A percentile compares a stretch with the other conserved stretches of the same genome.
phyloP scores from a whole-genome alignment of 2,113 vertebrate genomes.

The Actinemys pallida region DNA sequence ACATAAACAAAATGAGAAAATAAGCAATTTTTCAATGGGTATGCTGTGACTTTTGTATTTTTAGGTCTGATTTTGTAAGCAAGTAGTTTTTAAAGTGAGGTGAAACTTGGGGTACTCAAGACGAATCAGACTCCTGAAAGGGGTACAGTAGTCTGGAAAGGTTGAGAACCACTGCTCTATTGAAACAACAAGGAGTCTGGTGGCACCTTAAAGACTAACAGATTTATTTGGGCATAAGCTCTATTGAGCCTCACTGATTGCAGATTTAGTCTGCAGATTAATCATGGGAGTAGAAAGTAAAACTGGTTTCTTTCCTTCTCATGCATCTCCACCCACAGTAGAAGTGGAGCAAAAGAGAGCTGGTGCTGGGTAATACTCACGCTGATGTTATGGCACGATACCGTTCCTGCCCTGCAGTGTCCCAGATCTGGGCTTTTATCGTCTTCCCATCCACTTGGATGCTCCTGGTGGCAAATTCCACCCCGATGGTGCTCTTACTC shows the following conservation, averaged over 20 bases:
- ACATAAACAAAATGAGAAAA: too few species aligned
- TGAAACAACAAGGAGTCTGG: too few species aligned
- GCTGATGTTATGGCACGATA: constrained; percentile 98
- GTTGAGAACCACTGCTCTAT: not conserved
- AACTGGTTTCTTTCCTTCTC: not conserved
- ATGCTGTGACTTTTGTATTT: too few species aligned
- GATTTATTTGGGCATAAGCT: too few species aligned
- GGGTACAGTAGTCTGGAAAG: too few species aligned
- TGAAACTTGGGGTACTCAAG: too few species aligned
- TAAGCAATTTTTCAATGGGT: too few species aligned
- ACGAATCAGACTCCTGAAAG: too few species aligned
- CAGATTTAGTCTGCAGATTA: not conserved
- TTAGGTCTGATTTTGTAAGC: too few species aligned
- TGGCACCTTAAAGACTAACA: too few species aligned
- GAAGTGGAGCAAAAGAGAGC: not conserved
- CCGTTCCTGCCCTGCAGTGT: constrained; percentile 95
- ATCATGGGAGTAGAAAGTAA: not conserved
- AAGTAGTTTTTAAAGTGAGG: too few species aligned
- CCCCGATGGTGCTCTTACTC: constrained; percentile 98
- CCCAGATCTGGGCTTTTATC: constrained; percentile 98
- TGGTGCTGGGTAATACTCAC: constrained; percentile 78
- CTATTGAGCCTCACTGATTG: not conserved
- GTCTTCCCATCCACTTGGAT: constrained; percentile 98
- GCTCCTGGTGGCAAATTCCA: constrained; percentile 97
- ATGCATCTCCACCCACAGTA: not conserved